phyloP scores from a whole-genome alignment of 2,113 vertebrate species.

The Manacus vitellinus region DNA sequence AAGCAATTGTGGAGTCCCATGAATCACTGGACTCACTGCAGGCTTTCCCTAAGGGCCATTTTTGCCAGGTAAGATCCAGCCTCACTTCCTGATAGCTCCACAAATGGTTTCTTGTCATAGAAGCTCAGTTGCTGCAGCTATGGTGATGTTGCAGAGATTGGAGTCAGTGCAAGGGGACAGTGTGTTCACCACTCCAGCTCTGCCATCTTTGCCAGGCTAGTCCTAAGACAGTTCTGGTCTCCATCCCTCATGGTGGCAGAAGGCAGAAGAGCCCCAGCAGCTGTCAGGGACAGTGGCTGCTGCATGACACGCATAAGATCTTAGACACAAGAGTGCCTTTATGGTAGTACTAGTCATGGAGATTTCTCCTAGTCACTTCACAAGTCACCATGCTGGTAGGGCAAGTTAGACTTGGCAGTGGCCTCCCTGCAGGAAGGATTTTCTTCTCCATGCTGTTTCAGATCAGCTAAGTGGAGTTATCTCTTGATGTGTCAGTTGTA shows the following conservation, averaged over 20 bases:
- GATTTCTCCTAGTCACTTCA: neutral
- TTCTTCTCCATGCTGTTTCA: neutral
- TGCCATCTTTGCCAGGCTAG: accelerated
- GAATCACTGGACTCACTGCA: neutral
- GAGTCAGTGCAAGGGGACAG: neutral
- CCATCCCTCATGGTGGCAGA: neutral
- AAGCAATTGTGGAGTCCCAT: neutral
- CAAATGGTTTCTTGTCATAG: neutral
- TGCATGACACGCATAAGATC: neutral
- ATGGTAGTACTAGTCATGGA: neutral
- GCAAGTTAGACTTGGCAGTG: neutral
- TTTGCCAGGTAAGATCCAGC: neutral
- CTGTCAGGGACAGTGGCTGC: neutral
- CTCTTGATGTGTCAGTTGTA: neutral
- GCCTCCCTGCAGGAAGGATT: neutral
- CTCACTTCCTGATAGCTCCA: neutral
- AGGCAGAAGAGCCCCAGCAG: neutral
- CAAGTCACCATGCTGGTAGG: neutral
- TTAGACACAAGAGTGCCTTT: neutral
- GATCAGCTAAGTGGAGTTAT: neutral
- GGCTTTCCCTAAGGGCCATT: neutral
- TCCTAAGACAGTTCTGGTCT: neutral
- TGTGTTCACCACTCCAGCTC: neutral
- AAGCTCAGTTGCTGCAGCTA: neutral
- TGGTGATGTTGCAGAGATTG: neutral